Percentiles rank a stretch among this genome's conserved stretches.
Conservation (phyloP, 2,797 vertebrate genomes). For the Malacoctenus gilli region DNA sequence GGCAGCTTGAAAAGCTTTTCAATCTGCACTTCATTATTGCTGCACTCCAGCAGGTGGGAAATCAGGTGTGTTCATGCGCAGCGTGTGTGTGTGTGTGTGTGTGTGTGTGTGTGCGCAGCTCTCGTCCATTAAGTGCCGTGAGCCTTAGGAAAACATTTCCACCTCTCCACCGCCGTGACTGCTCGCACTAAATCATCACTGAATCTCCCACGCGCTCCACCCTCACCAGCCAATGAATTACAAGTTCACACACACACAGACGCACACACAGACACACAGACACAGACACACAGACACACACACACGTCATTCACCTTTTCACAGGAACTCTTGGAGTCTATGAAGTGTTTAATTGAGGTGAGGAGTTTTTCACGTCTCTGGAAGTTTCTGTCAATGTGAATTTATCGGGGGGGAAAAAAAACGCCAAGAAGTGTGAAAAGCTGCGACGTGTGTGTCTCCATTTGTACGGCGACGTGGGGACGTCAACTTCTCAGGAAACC, state of each 20-base stretch:
- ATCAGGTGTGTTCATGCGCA: conserved; percentile 52
- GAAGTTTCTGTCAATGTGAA: conserved; percentile 10
- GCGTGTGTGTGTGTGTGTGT: conserved; percentile 11
- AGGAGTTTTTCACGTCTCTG: conserved; percentile 21
- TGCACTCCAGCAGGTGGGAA: conserved; percentile 35
- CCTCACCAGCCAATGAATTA: conserved; percentile 34
- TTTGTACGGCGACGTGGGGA: background rate
- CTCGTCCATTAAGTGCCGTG: conserved; percentile 49
- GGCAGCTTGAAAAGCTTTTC: conserved; percentile 55
- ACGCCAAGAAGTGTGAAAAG: background rate
- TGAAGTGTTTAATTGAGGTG: conserved; percentile 34
- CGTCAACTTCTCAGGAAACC: too few species aligned
- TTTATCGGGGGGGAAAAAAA: conserved; percentile 13
- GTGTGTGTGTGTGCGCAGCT: conserved; percentile 34
- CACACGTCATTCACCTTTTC: conserved; percentile 17
- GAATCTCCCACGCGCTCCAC: conserved; percentile 48
- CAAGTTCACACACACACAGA: conserved; percentile 1
- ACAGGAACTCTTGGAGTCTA: conserved; percentile 22
- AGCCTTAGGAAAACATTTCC: conserved; percentile 68
- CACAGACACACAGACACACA: background rate
- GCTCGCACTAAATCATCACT: conserved; percentile 60
- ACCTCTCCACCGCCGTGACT: conserved; percentile 53
- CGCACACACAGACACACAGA: background rate
- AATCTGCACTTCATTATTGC: conserved; percentile 58
- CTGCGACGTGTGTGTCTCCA: background rate